These are phyloP conservation scores for Batillaria attramentaria DNA, from an alignment of 1,140 invertebrate species.

Conservation along the genomic window DNA sequence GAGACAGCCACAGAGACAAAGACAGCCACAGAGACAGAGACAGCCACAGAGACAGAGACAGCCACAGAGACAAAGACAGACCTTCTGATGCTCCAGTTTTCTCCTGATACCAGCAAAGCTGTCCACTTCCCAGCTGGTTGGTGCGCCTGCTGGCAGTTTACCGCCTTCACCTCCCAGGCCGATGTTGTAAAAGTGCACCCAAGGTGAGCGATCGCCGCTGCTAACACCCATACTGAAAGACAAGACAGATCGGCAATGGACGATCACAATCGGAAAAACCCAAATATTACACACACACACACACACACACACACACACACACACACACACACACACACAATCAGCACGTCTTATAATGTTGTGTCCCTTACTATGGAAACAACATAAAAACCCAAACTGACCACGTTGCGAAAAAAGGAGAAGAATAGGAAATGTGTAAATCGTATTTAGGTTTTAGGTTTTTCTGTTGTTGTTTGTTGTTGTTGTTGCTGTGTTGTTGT, in stretches of 20 bases:
- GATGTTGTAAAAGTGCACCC: too few species aligned
- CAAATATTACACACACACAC: neutral
- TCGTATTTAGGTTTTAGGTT: too few species aligned
- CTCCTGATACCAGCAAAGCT: neutral
- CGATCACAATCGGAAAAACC: neutral
- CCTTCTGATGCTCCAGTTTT: neutral
- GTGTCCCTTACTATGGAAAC: too few species aligned
- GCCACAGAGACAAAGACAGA: neutral
- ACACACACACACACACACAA: neutral
- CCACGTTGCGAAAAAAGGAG: too few species aligned
- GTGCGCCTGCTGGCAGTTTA: too few species aligned
- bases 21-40: neutral
- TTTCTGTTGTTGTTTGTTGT: too few species aligned
- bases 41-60: neutral
- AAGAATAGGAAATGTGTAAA: too few species aligned
- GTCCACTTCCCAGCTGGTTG: neutral
- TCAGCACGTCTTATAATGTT: too few species aligned
- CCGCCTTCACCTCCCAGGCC: neutral
- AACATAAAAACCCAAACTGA: too few species aligned
- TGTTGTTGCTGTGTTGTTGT: too few species aligned
- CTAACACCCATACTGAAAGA: neutral
- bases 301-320: constrained; percentile 2
- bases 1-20: neutral
- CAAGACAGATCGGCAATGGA: neutral
- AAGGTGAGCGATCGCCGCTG: too few species aligned